Evolutionary conservation across 2,888 invertebrate genomes (phyloP).

Genomic region (Hirtodrosophila trivittata): DNA sequence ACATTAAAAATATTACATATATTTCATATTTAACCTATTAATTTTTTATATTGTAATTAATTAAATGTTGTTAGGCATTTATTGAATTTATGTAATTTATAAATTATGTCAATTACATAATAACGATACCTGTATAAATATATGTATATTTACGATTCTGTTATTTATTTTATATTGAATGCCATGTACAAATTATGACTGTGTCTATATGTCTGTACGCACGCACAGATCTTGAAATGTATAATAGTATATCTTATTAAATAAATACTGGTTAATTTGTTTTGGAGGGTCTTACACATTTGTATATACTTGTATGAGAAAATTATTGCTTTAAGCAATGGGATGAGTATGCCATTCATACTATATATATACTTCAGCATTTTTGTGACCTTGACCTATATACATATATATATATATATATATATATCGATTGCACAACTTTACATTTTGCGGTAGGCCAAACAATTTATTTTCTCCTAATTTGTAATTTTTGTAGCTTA

Average conservation of each 20-base stretch:
- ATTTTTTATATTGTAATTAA: conserved; percentile 5
- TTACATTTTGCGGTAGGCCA: too few species aligned
- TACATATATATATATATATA: too few species aligned
- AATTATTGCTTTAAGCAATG: too few species aligned
- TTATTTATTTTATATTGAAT: conserved; percentile 31
- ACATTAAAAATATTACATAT: conserved; percentile 5
- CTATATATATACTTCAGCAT: background rate
- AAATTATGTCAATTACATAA: background rate
- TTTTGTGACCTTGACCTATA: conserved; percentile 79
- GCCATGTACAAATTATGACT: conserved; percentile 23
- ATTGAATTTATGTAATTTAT: conserved; percentile 15
- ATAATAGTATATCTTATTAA: background rate
- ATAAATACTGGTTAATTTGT: too few species aligned
- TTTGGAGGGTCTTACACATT: too few species aligned
- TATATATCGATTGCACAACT: too few species aligned
- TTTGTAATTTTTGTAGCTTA: too few species aligned
- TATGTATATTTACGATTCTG: conserved; percentile 18
- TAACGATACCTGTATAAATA: background rate
- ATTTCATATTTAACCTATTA: background rate
- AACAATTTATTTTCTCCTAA: too few species aligned
- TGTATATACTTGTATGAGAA: background rate
- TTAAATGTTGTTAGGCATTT: conserved; percentile 33
- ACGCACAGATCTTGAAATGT: conserved; percentile 21
- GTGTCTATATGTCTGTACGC: conserved; percentile 20
- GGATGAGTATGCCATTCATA: too few species aligned